Conservation (phyloP, 1,140 invertebrate genomes). For the Vanessa tameamea region DNA sequence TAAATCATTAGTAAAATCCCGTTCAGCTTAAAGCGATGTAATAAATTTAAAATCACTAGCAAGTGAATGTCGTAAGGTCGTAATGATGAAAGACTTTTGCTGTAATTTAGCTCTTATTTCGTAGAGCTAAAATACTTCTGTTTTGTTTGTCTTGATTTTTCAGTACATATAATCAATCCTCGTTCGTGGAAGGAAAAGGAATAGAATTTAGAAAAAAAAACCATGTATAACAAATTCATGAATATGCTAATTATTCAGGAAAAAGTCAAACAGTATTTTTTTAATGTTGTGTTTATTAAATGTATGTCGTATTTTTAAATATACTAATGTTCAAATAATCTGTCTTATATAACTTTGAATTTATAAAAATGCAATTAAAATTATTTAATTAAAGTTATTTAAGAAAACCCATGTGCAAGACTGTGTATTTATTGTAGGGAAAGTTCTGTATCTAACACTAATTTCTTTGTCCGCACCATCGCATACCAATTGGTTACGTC, state of each 20-base stretch:
- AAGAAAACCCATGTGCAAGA: constrained; percentile 14
- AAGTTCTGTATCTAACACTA: constrained; percentile 48
- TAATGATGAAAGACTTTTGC: neutral
- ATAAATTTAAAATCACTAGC: constrained; percentile 5
- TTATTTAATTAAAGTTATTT: constrained; percentile 1
- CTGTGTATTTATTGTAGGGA: constrained; percentile 34
- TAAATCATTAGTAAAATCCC: constrained; percentile 13
- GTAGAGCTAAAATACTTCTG: neutral
- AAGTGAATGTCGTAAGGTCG: constrained; percentile 3
- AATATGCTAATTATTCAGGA: neutral
- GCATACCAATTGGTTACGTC: constrained; percentile 69
- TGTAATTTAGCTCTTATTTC: constrained; percentile 2
- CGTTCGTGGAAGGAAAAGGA: neutral
- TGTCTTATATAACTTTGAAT: neutral
- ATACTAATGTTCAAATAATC: neutral
- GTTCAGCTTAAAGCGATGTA: constrained; percentile 6
- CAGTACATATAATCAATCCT: neutral
- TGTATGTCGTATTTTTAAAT: no score
- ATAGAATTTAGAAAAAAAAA: neutral
- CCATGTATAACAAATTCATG: neutral
- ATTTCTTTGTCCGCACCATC: constrained; percentile 58
- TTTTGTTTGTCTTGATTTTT: neutral
- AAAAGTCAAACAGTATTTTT: neutral
- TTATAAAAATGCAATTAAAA: neutral
- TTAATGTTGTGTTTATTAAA: neutral